phyloP scores from a whole-genome alignment of 2,888 invertebrate species.

The Lacanobia oleracea region DNA sequence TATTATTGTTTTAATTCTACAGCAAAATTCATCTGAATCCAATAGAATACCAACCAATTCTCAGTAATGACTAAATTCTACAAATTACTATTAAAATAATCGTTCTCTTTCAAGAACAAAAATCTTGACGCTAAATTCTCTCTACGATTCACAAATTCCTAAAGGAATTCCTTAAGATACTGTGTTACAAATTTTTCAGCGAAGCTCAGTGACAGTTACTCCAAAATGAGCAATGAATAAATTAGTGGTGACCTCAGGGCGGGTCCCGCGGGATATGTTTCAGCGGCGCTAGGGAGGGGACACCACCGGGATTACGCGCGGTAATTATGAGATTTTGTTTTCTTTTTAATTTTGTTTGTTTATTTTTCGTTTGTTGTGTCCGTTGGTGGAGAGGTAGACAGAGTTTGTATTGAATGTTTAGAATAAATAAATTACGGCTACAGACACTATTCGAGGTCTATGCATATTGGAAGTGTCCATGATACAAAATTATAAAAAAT shows the following conservation, averaged over 20 bases:
- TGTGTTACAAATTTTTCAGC: constrained; percentile 60
- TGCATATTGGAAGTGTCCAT: too few relatives aligned
- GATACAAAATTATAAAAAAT: too few relatives aligned
- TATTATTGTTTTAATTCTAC: not conserved
- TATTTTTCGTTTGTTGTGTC: not conserved
- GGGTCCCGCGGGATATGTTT: constrained; percentile 76
- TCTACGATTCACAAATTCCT: constrained; percentile 34
- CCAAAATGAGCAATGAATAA: constrained; percentile 85
- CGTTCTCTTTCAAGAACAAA: constrained; percentile 6
- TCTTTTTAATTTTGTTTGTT: constrained; percentile 2
- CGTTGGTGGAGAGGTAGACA: not conserved
- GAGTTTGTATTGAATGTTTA: not conserved
- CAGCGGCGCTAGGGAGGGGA: constrained; percentile 71
- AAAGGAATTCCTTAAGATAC: constrained; percentile 32
- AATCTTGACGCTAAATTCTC: constrained; percentile 26
- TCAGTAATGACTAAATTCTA: not conserved
- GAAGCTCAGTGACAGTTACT: constrained; percentile 68
- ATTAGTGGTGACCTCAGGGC: constrained; percentile 79
- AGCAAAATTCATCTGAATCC: not conserved
- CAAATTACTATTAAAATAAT: constrained; percentile 12
- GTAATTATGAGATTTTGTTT: constrained; percentile 22
- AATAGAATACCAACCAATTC: not conserved
- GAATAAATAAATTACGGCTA: not conserved
- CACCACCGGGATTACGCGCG: constrained; percentile 34
- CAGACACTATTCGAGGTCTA: not conserved